phyloP scores from a whole-genome alignment of 2,113 vertebrate species.

The human (Homo sapiens) region DNA sequence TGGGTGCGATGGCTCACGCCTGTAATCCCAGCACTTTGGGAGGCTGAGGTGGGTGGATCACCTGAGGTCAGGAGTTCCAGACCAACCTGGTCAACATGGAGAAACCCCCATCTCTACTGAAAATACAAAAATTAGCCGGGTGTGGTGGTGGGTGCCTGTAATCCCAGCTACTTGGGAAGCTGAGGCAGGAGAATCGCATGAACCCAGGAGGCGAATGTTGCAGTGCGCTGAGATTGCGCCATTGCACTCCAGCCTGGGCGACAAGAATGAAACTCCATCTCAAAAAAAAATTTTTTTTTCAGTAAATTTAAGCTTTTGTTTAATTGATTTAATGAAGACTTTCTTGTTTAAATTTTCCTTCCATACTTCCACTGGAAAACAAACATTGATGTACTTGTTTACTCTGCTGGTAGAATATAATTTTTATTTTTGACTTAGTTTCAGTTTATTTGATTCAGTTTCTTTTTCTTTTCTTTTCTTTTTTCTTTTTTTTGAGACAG shows the following conservation, averaged over 20 bases:
- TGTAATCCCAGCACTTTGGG: not conserved
- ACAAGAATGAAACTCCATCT: not conserved
- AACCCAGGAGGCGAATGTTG: not conserved
- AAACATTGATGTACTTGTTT: not conserved
- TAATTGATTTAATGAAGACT: not conserved
- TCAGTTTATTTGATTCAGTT: not conserved
- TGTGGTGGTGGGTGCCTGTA: not conserved
- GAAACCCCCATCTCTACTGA: not conserved
- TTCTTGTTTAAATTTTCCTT: not conserved
- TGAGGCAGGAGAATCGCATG: not conserved
- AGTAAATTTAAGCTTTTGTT: not conserved
- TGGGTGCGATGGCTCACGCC: not conserved
- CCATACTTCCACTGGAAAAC: not conserved
- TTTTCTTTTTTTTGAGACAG: too few species aligned
- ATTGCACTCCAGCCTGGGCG: too few species aligned
- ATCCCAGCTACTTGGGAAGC: not conserved
- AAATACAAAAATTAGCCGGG: not conserved
- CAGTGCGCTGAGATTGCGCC: not conserved
- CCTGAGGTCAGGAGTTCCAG: not conserved
- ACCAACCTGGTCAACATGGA: not conserved
- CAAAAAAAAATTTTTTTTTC: not conserved
- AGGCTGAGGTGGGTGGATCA: not conserved
- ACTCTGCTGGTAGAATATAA: conserved; percentile 14
- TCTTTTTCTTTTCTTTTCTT: not conserved
- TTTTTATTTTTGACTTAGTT: not conserved